Evolutionary conservation across 2,888 invertebrate genomes (phyloP), one percentile per base, ranked within the genome.

Genomic region (Nomada flava): DNA sequence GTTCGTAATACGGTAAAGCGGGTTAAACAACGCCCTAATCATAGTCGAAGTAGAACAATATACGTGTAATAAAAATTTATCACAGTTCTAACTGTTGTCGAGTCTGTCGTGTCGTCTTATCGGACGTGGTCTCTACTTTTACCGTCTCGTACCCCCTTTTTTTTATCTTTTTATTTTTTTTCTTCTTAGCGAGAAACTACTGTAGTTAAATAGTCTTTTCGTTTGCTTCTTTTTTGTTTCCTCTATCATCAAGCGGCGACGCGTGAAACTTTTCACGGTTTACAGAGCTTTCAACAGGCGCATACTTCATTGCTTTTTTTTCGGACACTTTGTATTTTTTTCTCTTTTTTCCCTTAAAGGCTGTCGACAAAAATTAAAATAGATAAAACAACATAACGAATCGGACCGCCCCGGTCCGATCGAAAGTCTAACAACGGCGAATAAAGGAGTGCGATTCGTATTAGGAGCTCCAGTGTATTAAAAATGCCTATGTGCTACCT

Each of bases 21-120:
- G 76, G 67, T 76, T 82, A 70, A 74, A 74, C 77, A 79, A 79
- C 60, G 62, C 47, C 29, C 71, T 79, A 82, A 70, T 83, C 84
- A 69, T 76, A 78, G 69, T 64, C 57, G 53, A 81, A 86, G 80
- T 76, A 72, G 64, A 84, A 83, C 74, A 80, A 73, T 75, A 72
- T 82, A 63, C 60, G 68, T 65, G 77, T 77, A 86, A 87, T 88
- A 82, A 80, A 88, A 89, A 85, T 88, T 88, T 90, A 90, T 90
- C 90, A 90, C 90, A 90, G 90, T 87, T 86, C 89, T 89, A 89
- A 88, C 86, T 89, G 85, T 84, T 76, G 29, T 78, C 79, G 82
- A 86, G 82, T 84, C 79, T 86, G 81, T 77, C 70, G 47, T 82
- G 76, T 60, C 79, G 53, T 74, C 65, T 71, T 70, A 47, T 62